Conservation (phyloP, 2,113 vertebrate genomes). For the Syngnathus floridae region DNA sequence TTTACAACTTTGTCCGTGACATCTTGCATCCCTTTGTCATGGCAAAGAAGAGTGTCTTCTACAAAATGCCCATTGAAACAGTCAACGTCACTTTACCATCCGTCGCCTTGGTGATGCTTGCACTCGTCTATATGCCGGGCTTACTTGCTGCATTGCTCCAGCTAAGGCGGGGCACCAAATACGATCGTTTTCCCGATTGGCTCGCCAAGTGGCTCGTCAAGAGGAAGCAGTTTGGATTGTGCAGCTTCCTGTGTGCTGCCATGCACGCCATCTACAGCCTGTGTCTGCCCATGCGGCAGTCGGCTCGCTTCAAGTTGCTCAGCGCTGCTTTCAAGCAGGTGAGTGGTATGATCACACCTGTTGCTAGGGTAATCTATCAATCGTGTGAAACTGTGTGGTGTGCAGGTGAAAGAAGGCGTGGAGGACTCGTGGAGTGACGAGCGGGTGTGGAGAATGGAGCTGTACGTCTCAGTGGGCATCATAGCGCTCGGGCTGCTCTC, state of each 20-base stretch:
- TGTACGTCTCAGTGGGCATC: slow-evolving; percentile 88
- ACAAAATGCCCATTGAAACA: slow-evolving; percentile 83
- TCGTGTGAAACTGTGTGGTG: not conserved
- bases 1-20: slow-evolving; percentile 80
- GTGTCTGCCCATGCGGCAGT: slow-evolving; percentile 79
- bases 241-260: slow-evolving; percentile 82
- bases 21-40: slow-evolving; percentile 80
- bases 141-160: slow-evolving; percentile 81
- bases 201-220: slow-evolving; percentile 85
- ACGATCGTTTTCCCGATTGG: slow-evolving; percentile 86
- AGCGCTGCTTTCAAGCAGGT: slow-evolving; percentile 80
- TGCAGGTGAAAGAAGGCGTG: slow-evolving; percentile 73
- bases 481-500: slow-evolving; percentile 85
- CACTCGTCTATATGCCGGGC: slow-evolving; percentile 87
- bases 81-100: slow-evolving; percentile 83
- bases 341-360: slow-evolving; percentile 1
- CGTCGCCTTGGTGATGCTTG: slow-evolving; percentile 80
- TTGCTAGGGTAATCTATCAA: not conserved
- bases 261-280: slow-evolving; percentile 87
- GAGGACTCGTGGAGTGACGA: slow-evolving; percentile 79
- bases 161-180: slow-evolving; percentile 84
- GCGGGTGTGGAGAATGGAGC: slow-evolving; percentile 93
- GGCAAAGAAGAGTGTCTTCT: slow-evolving; percentile 71
- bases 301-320: slow-evolving; percentile 71
- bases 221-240: slow-evolving; percentile 89